Conservation (phyloP, 2,797 vertebrate genomes). For the Ctenosaura bakeri region DNA sequence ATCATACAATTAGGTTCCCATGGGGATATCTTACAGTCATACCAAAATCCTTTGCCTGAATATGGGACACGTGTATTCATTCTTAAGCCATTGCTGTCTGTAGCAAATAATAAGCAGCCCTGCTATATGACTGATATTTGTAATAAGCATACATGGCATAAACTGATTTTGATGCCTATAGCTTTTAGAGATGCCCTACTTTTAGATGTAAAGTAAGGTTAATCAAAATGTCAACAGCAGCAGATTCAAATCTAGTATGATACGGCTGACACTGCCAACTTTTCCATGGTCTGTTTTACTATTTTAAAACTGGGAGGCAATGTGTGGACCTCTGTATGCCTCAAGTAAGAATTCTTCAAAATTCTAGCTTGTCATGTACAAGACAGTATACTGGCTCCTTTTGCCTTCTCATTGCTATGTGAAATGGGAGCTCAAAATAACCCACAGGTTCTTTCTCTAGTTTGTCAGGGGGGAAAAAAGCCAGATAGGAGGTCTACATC, state of each 20-base stretch:
- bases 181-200: not conserved
- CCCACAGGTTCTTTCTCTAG: no score
- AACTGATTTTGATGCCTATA: not conserved
- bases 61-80: not conserved
- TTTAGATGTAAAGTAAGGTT: not conserved
- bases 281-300: not conserved
- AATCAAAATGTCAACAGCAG: not conserved
- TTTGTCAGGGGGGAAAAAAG: no score
- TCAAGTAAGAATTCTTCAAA: no score
- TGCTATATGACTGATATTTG: not conserved
- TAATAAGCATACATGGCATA: not conserved
- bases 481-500: no score
- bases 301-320: not conserved
- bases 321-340: not conserved
- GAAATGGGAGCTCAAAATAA: no score
- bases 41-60: not conserved
- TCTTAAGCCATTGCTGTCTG: not conserved
- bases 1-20: constrained; percentile 1
- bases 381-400: no score
- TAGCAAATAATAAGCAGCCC: not conserved
- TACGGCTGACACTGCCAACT: not conserved
- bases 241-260: not conserved
- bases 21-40: not conserved
- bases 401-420: no score
- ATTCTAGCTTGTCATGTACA: no score